Evolutionary conservation across 2,888 invertebrate genomes (phyloP), one percentile per base, ranked within the genome.

Genomic region (Ashinkailepas kermadecensis): DNA sequence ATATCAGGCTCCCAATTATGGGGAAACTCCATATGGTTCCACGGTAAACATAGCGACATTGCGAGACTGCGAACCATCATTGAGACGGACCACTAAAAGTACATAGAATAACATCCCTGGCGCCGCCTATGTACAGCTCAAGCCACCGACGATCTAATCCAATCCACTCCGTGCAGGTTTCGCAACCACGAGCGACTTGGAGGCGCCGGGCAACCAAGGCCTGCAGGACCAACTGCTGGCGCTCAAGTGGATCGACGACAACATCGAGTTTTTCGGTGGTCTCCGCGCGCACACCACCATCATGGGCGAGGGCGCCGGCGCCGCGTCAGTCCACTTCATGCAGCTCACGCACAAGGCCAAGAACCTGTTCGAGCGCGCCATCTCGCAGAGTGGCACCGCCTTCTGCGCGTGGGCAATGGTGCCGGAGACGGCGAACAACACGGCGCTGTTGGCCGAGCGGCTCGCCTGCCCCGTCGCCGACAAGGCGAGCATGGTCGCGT

Each of bases 241-340:
- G 2, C 93, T 98, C 85, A 92, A 94, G 83, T 98, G 98, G 98
- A 91, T 97, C 70, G 93, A 95, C 87, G 94, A 95, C 84, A 97
- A 98, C 87, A 95, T 96, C 9, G 91, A 91, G 12, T 92, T 92
- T n/a, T 96, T 97, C 86, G 96, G 96, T 3, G 96, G 96, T 23
- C 94, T 96, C 88, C 95, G 96, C 15, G 94, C 93, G 81, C 90
- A 94, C 85, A 94, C 98, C 84, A 97, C 97, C 0, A 89, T 99
- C 81, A 97, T 98, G 86, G 98, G 97, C 0, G 97, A 98, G 88
- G 96, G 96, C 54, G 97, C 97, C 0, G 98, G 97, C 0, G 96
- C 96, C 11, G 95, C 95, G 25, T 88, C 89, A 80, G 89, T 89
- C n/a, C 90, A 90, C 86, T 85, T 90, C 81, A 90, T 98, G 18